These are phyloP conservation scores for Tenebrosternarchus preto DNA, from an alignment of 2,113 vertebrate species.

Conservation along the genomic window DNA sequence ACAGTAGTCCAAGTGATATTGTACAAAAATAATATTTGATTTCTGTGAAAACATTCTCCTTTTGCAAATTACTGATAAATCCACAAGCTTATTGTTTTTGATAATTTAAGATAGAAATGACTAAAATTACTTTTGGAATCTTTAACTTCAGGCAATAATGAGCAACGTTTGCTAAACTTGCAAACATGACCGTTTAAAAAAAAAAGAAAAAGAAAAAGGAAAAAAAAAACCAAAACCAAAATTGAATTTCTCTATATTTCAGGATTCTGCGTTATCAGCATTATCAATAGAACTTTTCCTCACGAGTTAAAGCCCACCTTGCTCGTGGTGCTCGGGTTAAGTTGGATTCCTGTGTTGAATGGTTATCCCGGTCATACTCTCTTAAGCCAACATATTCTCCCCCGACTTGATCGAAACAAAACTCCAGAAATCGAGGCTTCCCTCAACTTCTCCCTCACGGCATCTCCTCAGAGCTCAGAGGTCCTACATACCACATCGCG, in stretches of 20 bases:
- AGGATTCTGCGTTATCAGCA: slow-evolving; percentile 62
- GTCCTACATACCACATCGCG: slow-evolving; percentile 84
- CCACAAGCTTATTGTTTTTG: slow-evolving; percentile 80
- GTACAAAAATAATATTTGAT: slow-evolving; percentile 99
- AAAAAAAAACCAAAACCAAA: slow-evolving; percentile 47
- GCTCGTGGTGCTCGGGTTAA: slow-evolving; percentile 86
- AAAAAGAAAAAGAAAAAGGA: slow-evolving; percentile 48
- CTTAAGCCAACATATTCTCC: slow-evolving; percentile 84
- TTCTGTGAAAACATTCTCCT: slow-evolving; percentile 99
- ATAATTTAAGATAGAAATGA: slow-evolving; percentile 83
- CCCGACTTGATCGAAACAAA: slow-evolving; percentile 77
- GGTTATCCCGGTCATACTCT: slow-evolving; percentile 88
- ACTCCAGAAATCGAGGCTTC: slow-evolving; percentile 89
- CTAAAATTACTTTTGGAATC: slow-evolving; percentile 75
- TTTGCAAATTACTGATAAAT: slow-evolving; percentile 93
- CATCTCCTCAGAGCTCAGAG: slow-evolving; percentile 81
- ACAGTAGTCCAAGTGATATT: slow-evolving; percentile 99
- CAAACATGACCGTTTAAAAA: slow-evolving; percentile 69
- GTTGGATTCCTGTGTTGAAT: slow-evolving; percentile 82
- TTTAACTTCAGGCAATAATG: slow-evolving; percentile 79
- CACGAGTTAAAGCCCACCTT: slow-evolving; percentile 80
- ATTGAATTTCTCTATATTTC: slow-evolving; percentile 66
- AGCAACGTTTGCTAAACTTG: slow-evolving; percentile 75
- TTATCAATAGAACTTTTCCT: slow-evolving; percentile 78
- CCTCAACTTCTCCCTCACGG: slow-evolving; percentile 77